A percentile compares a stretch with the other conserved stretches of the same genome.
phyloP scores from a whole-genome alignment of 1,140 invertebrate genomes.

The Cydia splendana region DNA sequence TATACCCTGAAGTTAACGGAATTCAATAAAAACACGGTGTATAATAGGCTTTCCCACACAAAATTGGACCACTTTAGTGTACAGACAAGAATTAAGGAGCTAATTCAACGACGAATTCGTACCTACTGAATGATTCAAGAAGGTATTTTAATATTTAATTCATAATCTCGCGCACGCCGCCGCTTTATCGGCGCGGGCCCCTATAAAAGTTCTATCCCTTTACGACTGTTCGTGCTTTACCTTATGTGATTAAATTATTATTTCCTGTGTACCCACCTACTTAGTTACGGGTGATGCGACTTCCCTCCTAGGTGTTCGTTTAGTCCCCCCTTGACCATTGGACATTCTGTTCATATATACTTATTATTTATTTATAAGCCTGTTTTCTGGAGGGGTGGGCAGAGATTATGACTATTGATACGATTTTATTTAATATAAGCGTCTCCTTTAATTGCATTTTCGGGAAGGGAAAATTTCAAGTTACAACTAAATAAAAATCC shows the following conservation, averaged over 20 bases:
- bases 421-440: no score
- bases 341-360: background rate
- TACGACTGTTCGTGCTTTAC: conserved; percentile 40
- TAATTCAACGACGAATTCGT: background rate
- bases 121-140: conserved; percentile 19
- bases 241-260: conserved; percentile 43
- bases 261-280: conserved; percentile 32
- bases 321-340: background rate
- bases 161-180: conserved; percentile 28
- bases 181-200: conserved; percentile 43
- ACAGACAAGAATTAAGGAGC: conserved; percentile 1
- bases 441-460: no score
- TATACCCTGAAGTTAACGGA: no score
- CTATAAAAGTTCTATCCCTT: conserved; percentile 46
- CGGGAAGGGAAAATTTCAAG: no score
- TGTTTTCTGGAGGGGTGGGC: background rate
- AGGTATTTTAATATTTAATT: conserved; percentile 42
- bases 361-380: background rate
- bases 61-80: background rate
- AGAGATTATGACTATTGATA: conserved; percentile 16
- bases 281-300: conserved; percentile 9
- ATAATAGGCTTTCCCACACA: background rate
- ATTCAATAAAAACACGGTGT: no score
- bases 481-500: no score
- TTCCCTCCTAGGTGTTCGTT: background rate